Conservation (phyloP, 2,888 invertebrate genomes). For the Melinaea menophilus region DNA sequence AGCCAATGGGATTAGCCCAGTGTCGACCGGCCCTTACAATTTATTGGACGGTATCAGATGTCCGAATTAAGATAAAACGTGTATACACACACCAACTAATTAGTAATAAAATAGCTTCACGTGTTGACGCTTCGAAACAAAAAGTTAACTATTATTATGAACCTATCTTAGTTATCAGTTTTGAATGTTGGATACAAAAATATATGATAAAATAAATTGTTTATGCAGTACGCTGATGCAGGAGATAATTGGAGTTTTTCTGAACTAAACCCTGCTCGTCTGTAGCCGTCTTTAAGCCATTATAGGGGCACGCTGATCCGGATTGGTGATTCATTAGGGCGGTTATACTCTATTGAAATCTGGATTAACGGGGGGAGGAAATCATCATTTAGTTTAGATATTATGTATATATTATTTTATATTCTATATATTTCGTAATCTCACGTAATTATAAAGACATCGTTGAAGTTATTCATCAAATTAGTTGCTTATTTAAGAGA, state of each 20-base stretch:
- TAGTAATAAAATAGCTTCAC: not conserved
- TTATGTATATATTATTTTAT: not conserved
- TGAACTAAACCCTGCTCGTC: slow-evolving; percentile 62
- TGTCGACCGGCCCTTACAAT: slow-evolving; percentile 68
- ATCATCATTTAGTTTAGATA: slow-evolving; percentile 26
- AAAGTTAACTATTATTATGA: too few species aligned
- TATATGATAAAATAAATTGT: slow-evolving; percentile 20
- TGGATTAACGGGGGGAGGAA: slow-evolving; percentile 58
- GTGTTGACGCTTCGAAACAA: too few species aligned
- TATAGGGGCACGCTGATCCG: slow-evolving; percentile 72
- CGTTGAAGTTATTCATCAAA: too few species aligned
- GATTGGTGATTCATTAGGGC: slow-evolving; percentile 78
- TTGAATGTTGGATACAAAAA: too few species aligned
- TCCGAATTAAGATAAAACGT: slow-evolving; percentile 44
- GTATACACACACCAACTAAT: slow-evolving; percentile 1
- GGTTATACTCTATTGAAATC: slow-evolving; percentile 79
- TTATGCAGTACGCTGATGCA: slow-evolving; percentile 38
- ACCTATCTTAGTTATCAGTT: too few species aligned
- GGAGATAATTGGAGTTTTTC: slow-evolving; percentile 65
- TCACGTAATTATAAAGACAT: not conserved
- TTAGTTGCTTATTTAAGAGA: not conserved
- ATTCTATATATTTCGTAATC: not conserved
- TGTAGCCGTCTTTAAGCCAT: slow-evolving; percentile 61
- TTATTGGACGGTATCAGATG: slow-evolving; percentile 67
- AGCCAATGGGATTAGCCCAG: slow-evolving; percentile 74